A percentile compares a stretch with the other conserved stretches of the same genome.
These are phyloP conservation scores for Arothron firmamentum DNA, from an alignment of 2,113 vertebrate species.

Conservation along the genomic window DNA sequence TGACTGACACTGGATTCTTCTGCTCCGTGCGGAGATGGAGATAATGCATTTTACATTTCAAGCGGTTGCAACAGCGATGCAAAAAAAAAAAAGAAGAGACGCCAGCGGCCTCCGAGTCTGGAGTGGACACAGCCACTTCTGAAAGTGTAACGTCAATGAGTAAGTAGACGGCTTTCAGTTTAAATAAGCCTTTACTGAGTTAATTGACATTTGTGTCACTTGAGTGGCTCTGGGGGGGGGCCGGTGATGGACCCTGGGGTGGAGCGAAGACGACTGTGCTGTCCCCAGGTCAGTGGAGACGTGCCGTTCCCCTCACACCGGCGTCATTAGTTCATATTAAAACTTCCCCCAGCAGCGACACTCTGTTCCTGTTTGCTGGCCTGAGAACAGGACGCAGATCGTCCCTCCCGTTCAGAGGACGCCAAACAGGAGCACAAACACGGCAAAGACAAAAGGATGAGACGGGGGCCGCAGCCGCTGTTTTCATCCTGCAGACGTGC, in stretches of 20 bases:
- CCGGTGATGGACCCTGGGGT: too few species aligned
- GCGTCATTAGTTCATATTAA: slow-evolving; percentile 49
- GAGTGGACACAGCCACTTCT: too few species aligned
- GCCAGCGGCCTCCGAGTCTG: neutral
- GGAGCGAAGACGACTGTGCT: slow-evolving; percentile 32
- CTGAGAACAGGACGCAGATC: slow-evolving; percentile 23
- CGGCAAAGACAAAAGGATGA: slow-evolving; percentile 15
- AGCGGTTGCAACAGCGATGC: slow-evolving; percentile 22
- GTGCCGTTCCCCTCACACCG: slow-evolving; percentile 50
- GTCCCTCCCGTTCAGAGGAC: slow-evolving; percentile 27
- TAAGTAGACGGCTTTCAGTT: too few species aligned
- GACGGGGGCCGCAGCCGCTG: neutral
- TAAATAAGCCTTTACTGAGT: too few species aligned
- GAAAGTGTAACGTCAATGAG: too few species aligned
- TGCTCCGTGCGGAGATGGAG: slow-evolving; percentile 21
- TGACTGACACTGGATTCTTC: slow-evolving; percentile 17
- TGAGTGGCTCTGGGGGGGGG: too few species aligned
- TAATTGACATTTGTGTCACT: too few species aligned
- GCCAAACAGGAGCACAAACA: slow-evolving; percentile 9
- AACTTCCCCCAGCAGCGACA: slow-evolving; percentile 35
- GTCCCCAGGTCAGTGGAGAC: slow-evolving; percentile 37
- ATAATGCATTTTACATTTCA: slow-evolving; percentile 41
- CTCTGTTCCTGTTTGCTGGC: slow-evolving; percentile 47
- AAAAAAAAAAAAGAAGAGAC: slow-evolving; percentile 7
- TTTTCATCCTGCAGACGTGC: neutral